Evolutionary conservation across 2,888 invertebrate species (phyloP), one percentile per base, ranked within the genome.

Genomic region (Nesidiocoris tenuis): DNA sequence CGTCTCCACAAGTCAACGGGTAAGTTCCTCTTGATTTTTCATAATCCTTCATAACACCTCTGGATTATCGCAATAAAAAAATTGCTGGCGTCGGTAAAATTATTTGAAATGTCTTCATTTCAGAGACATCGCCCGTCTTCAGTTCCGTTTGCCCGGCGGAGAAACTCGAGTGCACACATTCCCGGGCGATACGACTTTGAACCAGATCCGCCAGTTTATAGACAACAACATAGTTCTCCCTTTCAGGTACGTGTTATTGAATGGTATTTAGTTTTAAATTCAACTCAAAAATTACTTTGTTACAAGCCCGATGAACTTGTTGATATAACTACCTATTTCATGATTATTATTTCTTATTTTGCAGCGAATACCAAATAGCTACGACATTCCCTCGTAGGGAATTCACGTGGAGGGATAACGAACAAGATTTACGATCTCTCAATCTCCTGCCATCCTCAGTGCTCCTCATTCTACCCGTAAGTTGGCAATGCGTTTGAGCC

Each of bases 91-190:
- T n/a, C n/a, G n/a, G n/a, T n/a, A n/a, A n/a, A n/a, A n/a, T n/a
- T n/a, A n/a, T n/a, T n/a, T n/a, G n/a, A n/a, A n/a, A n/a, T n/a
- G n/a, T n/a, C n/a, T 55, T 12, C 25, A 61, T 74, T 57, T 25
- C 66, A 78, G 79, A 12, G 86, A 88, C 78, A 83, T 84, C 56
- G 87, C 93, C 0, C 87, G 94, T 71, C 88, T 97, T 56, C 96
- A 96, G 85, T 94, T 96, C 83, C 90, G 93, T 81, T 82, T 95
- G 79, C 93, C 95, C 0, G 91, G 93, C 83, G 96, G 96, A 0
- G 87, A 88, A 0, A 87, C 90, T 0, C 87, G 90, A 78, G 90
- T 89, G 1, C 89, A 92, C 39, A 88, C 89, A 79, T 95, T 96
- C 82, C 86, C 89, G 25, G 88, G 90, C 0, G 85, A 86, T 59